These are phyloP conservation scores for Sebastes elongatus DNA, from an alignment of 2,797 vertebrate species.

Conservation along the genomic window DNA sequence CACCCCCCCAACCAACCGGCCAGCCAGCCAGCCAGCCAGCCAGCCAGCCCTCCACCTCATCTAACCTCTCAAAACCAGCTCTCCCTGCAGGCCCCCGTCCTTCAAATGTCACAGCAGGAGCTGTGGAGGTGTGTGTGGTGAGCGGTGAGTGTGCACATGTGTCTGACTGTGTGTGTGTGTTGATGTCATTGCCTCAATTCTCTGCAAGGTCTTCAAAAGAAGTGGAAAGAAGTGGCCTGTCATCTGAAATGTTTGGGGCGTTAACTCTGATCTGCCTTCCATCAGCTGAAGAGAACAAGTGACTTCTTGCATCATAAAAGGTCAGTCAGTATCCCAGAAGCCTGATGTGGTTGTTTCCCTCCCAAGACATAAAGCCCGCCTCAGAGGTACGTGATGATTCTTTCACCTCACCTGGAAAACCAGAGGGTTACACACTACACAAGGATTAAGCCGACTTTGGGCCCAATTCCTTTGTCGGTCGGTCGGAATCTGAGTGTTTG, in stretches of 20 bases:
- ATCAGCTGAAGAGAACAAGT: not conserved
- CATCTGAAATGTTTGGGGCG: not conserved
- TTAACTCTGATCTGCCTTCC: not conserved
- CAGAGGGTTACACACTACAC: not conserved
- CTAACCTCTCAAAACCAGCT: slow-evolving; percentile 59
- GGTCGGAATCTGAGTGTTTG: too few relatives aligned
- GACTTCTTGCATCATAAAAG: slow-evolving; percentile 15
- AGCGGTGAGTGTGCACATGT: not conserved
- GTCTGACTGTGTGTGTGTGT: not conserved
- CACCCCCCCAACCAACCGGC: slow-evolving; percentile 32
- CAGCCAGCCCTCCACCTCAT: slow-evolving; percentile 50
- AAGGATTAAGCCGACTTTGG: too few relatives aligned
- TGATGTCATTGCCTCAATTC: slow-evolving; percentile 7
- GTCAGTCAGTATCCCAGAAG: slow-evolving; percentile 16
- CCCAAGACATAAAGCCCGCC: not conserved
- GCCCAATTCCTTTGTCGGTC: too few relatives aligned
- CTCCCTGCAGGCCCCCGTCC: slow-evolving; percentile 65
- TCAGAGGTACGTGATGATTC: not conserved
- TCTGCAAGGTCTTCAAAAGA: slow-evolving; percentile 15
- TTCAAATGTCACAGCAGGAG: slow-evolving; percentile 71
- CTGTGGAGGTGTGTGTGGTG: slow-evolving; percentile 11
- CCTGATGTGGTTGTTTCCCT: slow-evolving; percentile 34
- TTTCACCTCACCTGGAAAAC: slow-evolving; percentile 19
- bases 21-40: slow-evolving; percentile 5
- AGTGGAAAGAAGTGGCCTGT: slow-evolving; percentile 7